Evolutionary conservation across 2,888 invertebrate genomes (phyloP), one percentile per base, ranked within the genome.

Genomic region (Tineola bisselliella): DNA sequence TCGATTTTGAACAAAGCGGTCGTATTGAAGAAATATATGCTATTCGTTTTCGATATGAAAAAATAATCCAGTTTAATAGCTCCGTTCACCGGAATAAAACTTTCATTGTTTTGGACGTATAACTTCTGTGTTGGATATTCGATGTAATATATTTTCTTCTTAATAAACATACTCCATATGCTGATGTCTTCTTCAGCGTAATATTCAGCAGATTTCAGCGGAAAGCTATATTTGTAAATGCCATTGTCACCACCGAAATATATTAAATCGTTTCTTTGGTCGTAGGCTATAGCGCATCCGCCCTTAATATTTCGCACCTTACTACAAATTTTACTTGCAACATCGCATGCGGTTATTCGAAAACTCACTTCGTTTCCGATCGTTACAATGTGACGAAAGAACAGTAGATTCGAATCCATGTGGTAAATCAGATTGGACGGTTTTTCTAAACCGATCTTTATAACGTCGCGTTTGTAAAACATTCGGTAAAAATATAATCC

Each of bases 161-260:
- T 71, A 0, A 84, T 70, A 59, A 79, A 82, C 25, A 84, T 48
- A 0, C 69, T 73, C 84, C 84, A 84, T 5, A 84, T 76, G 1
- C 82, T 82, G 62, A 74, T 80, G 1, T 80, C 81, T 63, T 75
- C 69, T 69, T 82, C 83, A 0, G 74, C 75, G 64, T 81, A 84
- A 61, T 73, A 81, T 8, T 81, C 80, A 0, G 81, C 84, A 18
- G 67, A 56, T 64, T 73, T 76, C 0, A 75, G 76, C 0, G 79
- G 62, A 62, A 81, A 82, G 61, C 81, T 81, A 63, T 81, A 84
- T 65, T 79, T 81, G 65, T 81, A 84, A 4, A 84, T 80, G 0
- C 84, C 84, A n/a, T 82, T 74, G 54, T 84, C 81, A 0, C 84
- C 84, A 0, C 84, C 84, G 44, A 84, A 75, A 62, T 80, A 84